Conservation (phyloP, 2,797 vertebrate genomes). For the Acanthis flammea region DNA sequence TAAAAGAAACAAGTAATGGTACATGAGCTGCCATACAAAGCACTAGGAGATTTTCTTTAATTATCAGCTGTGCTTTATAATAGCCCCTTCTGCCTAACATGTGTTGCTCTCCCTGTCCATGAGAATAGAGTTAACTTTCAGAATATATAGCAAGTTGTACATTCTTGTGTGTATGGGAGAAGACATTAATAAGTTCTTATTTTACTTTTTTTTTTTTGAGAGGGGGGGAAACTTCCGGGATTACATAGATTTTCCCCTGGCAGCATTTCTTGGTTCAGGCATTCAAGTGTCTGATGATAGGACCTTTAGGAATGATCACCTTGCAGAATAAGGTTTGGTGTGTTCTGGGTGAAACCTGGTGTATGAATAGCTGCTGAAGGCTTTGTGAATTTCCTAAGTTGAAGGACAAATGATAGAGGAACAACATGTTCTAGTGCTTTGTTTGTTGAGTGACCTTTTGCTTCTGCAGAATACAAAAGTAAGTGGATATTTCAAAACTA, state of each 20-base stretch:
- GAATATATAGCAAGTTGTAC: neutral
- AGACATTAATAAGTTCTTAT: neutral
- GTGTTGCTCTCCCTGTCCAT: neutral
- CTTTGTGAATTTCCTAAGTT: neutral
- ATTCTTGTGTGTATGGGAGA: neutral
- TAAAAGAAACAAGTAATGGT: neutral
- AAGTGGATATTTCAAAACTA: neutral
- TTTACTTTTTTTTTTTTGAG: neutral
- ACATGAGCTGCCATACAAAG: neutral
- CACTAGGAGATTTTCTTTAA: neutral
- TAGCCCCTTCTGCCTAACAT: neutral
- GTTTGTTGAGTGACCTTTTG: neutral
- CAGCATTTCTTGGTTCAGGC: neutral
- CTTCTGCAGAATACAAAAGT: neutral
- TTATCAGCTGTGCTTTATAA: neutral
- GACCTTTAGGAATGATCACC: neutral
- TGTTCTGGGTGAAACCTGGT: neutral
- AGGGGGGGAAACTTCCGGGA: neutral
- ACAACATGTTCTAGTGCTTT: neutral
- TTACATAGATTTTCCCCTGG: neutral
- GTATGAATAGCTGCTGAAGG: neutral
- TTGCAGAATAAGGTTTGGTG: neutral
- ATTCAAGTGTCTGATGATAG: neutral
- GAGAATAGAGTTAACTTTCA: neutral
- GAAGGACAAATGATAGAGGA: neutral